Evolutionary conservation across 2,888 invertebrate genomes (phyloP), one percentile per base, ranked within the genome.

Genomic region (Caenorhabditis virilis): DNA sequence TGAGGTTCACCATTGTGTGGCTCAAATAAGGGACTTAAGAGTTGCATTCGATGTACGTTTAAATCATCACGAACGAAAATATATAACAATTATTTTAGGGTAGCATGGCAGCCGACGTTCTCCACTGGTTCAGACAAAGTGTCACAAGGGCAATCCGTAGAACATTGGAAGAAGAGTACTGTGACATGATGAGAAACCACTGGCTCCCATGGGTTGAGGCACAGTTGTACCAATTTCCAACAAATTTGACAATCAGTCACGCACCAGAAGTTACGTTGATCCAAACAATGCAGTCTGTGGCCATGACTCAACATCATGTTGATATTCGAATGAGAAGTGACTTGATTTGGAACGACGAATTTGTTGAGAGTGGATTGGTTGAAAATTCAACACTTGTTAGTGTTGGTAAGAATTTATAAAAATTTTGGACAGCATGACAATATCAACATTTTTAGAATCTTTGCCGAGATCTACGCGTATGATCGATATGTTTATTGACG

Each of bases 401-500:
- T 36, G 63, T 75, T 41, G 74, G 72, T 72, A 16, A 23, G 65
- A 46, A 13, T 20, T 20, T 13, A 13, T 30, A 13, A 42, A 42
- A 7, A 38, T 11, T 18, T 18, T 33, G 20, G 15, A 47, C 2
- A 15, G 22, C 16, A 15, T 6, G 7, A 38, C 38, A 4, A 15
- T 38, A 20, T 18, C 16, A 18, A 38, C 18, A 6, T 27, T 58
- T 65, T 42, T 18, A 68, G 72, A 74, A 43, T 51, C 71, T 0
- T 59, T 77, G 25, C 65, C 66, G 22, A 50, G 67, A 23, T 72
- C 78, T 0, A 62, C 68, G 2, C 54, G 73, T 52, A 76, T 79
- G 77, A 60, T 78, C 26, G 80, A 80, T 47, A 69, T 80, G 63
- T 77, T 78, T 47, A 67, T 80, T 26, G 79, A 79, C 50, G 80